Evolutionary conservation across 2,113 vertebrate species (phyloP).

Genomic region (Catagonus wagneri): DNA sequence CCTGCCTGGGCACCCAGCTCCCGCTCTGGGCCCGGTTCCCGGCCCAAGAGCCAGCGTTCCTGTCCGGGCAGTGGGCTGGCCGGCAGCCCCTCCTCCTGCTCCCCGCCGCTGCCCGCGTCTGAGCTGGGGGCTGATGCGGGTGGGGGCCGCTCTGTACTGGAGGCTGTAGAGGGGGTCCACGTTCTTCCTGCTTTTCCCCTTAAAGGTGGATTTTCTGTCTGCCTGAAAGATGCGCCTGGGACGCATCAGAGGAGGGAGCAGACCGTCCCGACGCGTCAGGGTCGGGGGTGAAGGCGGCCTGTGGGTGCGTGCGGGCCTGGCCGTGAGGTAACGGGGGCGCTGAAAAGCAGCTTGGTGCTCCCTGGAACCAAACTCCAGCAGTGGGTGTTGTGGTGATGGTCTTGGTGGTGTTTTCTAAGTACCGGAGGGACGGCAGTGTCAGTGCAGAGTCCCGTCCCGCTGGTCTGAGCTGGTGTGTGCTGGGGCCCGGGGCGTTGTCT

Average conservation of each 20-base stretch:
- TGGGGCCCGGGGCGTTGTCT: accelerated
- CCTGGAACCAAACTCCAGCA: neutral
- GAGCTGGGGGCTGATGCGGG: neutral
- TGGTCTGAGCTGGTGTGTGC: accelerated
- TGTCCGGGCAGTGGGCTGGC: no score
- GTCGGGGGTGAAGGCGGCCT: accelerated
- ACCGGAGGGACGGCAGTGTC: neutral
- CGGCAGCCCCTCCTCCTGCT: neutral
- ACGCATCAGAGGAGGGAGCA: neutral
- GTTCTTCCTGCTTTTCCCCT: neutral
- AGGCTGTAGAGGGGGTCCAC: neutral
- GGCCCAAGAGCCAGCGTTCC: no score
- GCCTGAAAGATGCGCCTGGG: neutral
- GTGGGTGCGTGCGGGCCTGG: accelerated
- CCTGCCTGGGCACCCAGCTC: accelerated
- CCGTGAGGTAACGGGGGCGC: neutral
- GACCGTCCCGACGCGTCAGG: accelerated
- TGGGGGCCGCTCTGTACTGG: neutral
- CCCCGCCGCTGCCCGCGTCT: neutral
- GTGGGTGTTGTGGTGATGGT: neutral
- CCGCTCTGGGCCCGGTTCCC: no score
- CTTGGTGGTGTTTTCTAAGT: neutral
- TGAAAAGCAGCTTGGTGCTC: neutral
- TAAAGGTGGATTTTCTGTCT: neutral
- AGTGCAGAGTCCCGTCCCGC: neutral